Evolutionary conservation across 1,140 invertebrate genomes (phyloP).

Genomic region (Rhysida immarginata): DNA sequence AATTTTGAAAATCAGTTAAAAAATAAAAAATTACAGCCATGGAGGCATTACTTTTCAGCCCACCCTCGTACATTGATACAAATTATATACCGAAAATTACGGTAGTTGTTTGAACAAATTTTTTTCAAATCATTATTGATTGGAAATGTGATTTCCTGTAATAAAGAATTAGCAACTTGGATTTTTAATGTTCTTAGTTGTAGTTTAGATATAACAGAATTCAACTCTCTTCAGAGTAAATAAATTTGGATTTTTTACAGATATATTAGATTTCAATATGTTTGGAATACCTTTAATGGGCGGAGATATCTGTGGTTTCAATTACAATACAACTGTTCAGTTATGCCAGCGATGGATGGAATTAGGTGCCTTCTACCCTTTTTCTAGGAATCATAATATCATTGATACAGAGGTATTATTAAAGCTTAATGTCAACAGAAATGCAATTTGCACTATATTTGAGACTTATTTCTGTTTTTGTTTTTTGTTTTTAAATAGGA

Average conservation of each 20-base stretch:
- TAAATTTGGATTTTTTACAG: conserved; percentile 27
- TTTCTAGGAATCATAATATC: conserved; percentile 70
- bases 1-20: too few relatives aligned
- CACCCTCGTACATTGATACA: too few relatives aligned
- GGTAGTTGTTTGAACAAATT: too few relatives aligned
- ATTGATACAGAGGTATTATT: conserved; percentile 46
- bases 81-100: too few relatives aligned
- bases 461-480: too few relatives aligned
- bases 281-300: conserved; percentile 55
- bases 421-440: conserved; percentile 4
- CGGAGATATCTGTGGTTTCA: conserved; percentile 80
- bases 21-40: too few relatives aligned
- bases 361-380: conserved; percentile 51
- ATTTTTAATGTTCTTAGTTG: too few relatives aligned
- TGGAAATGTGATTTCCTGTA: too few relatives aligned
- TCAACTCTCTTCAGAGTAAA: conserved; percentile 13
- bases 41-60: too few relatives aligned
- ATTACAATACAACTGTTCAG: conserved; percentile 50
- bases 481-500: conserved; percentile 40
- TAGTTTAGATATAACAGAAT: background rate
- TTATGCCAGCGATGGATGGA: conserved; percentile 68
- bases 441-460: too few relatives aligned
- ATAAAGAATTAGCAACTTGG: too few relatives aligned
- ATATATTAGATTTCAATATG: conserved; percentile 59
- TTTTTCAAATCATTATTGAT: too few relatives aligned